Evolutionary conservation across 2,797 vertebrate species (phyloP).

Genomic region (Alcedo quadribrachys): DNA sequence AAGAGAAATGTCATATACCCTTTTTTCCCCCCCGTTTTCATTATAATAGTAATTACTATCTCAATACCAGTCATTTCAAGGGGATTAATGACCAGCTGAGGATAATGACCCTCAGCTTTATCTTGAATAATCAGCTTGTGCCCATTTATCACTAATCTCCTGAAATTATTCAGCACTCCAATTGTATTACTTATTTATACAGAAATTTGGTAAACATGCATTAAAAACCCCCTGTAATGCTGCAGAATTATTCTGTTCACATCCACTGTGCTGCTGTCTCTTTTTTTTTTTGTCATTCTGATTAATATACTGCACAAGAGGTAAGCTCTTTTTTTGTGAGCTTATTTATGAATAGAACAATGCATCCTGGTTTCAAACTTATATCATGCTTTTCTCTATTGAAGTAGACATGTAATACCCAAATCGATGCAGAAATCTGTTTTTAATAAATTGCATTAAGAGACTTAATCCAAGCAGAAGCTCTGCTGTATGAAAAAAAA

Average conservation of each 20-base stretch:
- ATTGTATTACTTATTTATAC: constrained; percentile 28
- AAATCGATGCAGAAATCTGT: background rate
- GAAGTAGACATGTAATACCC: background rate
- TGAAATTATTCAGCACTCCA: constrained; percentile 38
- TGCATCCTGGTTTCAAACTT: background rate
- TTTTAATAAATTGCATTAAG: constrained; percentile 1
- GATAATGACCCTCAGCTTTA: constrained; percentile 60
- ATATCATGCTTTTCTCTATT: background rate
- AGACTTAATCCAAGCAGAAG: background rate
- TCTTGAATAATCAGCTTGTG: constrained; percentile 38
- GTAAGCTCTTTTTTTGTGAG: background rate
- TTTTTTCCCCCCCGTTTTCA: background rate
- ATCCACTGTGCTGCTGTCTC: background rate
- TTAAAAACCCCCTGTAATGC: background rate
- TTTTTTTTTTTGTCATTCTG: background rate
- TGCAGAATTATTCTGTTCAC: background rate
- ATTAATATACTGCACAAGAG: background rate
- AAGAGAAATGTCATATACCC: constrained; percentile 27
- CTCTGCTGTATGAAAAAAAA: background rate
- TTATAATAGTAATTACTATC: constrained; percentile 59
- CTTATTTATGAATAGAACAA: background rate
- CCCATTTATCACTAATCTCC: constrained; percentile 36
- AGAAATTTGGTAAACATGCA: constrained; percentile 26
- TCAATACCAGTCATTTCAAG: constrained; percentile 50
- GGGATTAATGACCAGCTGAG: constrained; percentile 46